Base-by-base conservation (phyloP, 2,888 invertebrate genomes). In the Amiota mariae region DNA sequence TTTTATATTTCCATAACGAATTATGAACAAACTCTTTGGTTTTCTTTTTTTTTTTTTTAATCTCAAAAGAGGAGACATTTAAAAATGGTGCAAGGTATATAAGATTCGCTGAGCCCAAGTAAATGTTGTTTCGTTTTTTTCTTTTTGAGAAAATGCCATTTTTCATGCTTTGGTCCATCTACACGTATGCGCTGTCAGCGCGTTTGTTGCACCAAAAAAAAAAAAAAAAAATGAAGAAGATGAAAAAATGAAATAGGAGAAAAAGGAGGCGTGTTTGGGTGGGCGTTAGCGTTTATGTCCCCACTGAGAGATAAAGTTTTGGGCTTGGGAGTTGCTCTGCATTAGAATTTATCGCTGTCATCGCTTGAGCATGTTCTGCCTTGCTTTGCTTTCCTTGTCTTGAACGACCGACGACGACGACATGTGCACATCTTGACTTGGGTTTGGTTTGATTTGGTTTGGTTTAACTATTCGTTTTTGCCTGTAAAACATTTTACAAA, bases 281-380 rank as follows among this genome's bases (percentile, higher is more conserved):
- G 70, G 70, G 70, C 57, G 70, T 70, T 59, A 54, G 15, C 59
- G 20, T 2, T 59, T 15, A 20, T 13, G 64, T 11, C 24, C 24
- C 63, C 4, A 6, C 13, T 54, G 67, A 49, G 51, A 68, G 49
- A 46, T 46, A 18, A n/a, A 63, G 63, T 63, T 36, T 36, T 36
- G 13, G 46, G 63, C 46, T n/a, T 74, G 73, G 77, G 73, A 64
- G 72, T 36, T 76, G 74, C 78, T 78, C 81, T 72, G 78, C 82
- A 83, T 84, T 85, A 85, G 84, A 83, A 83, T 83, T 83, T 83
- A 83, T 83, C 82, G 82, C 82, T 83, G 82, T 83, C 82, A 83
- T 82, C 82, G 82, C 84, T 80, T 77, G 76, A 77, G 66, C 73
- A 36, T 36, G 36, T 36, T 6, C 36, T 36, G 36, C 36, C 36